Evolutionary conservation across 2,888 invertebrate genomes (phyloP), one percentile per base, ranked within the genome.

Genomic region (Heteromurus nitidus): DNA sequence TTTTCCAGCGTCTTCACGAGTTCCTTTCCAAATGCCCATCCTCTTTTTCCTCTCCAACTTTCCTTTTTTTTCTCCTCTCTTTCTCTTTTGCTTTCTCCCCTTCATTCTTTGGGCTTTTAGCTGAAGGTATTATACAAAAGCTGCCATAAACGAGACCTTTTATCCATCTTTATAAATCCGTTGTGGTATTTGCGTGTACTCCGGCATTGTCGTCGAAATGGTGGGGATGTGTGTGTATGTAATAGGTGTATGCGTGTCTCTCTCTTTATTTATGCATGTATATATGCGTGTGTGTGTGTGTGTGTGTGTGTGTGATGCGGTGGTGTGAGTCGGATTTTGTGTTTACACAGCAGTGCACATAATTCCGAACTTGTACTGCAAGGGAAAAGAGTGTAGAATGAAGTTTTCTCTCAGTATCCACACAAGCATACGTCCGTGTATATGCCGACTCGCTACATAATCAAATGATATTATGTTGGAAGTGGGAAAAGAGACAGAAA

Each of bases 21-120:
- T 64, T 64, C 73, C 26, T 62, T 50, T 73, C 58, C 73, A 75
- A 75, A 47, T 60, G 76, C 68, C 68, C 47, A 76, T 76, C 76
- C 68, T 68, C 18, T 44, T 75, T 64, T 47, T 67, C 67, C 20
- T 24, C 20, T 22, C 26, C 13, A 44, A 31, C 31, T 50, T 67
- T 67, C 42, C 44, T 26, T 53, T 31, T 44, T 75, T 64, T 47
- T 67, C 67, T 26, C 30, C 20, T 22, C 26, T 18, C 62, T 55
- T 24, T 50, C 75, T 67, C 42, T 58, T 26, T 53, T 13, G 36
- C n/a, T 47, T 47, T 16, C 47, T 67, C 75, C 50, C 20, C 24
- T 42, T 47, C 62, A 62, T 20, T 60, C 73, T 73, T 47, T 13
- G 55, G 60, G 72, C 60, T 72, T 58, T 72, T 60, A 44, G 20